Evolutionary conservation across 1,140 invertebrate species (phyloP), one percentile per base, ranked within the genome.

Genomic region (Ganaspis sp.): DNA sequence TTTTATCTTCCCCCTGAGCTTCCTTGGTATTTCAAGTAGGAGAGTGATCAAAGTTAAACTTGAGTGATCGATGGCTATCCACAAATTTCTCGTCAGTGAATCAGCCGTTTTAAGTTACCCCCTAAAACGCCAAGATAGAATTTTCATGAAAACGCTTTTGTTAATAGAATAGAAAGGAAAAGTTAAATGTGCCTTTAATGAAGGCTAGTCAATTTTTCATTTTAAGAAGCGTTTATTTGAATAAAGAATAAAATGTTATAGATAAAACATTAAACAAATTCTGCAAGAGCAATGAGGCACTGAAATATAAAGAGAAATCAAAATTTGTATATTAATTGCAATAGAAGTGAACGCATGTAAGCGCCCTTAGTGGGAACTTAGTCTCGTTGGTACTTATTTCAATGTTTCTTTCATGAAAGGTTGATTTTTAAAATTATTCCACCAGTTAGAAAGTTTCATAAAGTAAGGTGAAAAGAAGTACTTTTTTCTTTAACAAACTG

Each of bases 51-150:
- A 64, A 64, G 58, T 64, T 64, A 26, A 15, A 64, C 58, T 34
- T 64, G 58, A 64, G 58, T 64, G 58, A 64, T 64, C 58, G 58
- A 64, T 64, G 23, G 26, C 58, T 29, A 64, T 64, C 58, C 58
- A 64, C 58, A 29, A 26, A 64, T 64, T 64, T 64, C 58, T 26
- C 26, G 1, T 64, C 11, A 64, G 23, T 64, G 58, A 64, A 54
- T 64, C 49, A 64, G 23, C 54, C 12, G 58, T 38, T 58, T 58
- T 37, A 45, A 26, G 73, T 49, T 64, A 1, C 58, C 23, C 26
- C 23, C 11, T 29, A n/a, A 6, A 23, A 4, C 69, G 45, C 0
- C 45, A 49, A 17, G 45, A 49, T 49, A 49, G 15, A 5, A 49
- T 15, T 49, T 45, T 49, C 1, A 49, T n/a, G 6, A 8, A 49